A percentile compares a stretch with the other conserved stretches of the same genome.
phyloP scores from a whole-genome alignment of 2,888 invertebrate species.

The Coleophora deauratella region DNA sequence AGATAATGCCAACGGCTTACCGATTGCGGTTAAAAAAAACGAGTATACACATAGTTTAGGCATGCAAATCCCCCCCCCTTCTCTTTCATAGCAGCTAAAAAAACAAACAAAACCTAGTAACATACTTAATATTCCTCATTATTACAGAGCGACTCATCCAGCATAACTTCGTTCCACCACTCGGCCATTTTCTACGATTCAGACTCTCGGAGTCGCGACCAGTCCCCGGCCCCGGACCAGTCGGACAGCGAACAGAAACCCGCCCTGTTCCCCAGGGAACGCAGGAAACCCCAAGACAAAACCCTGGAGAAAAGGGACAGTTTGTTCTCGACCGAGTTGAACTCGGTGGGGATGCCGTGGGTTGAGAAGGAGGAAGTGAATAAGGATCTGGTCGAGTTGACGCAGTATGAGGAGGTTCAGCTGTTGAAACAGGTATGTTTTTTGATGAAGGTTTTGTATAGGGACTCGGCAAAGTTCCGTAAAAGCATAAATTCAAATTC shows the following conservation, averaged over 20 bases:
- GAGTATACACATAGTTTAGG: too few species aligned
- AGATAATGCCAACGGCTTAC: too few species aligned
- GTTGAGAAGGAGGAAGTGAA: constrained; percentile 21
- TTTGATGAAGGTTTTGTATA: too few species aligned
- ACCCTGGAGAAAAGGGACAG: constrained; percentile 37
- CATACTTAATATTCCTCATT: too few species aligned
- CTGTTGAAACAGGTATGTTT: constrained; percentile 40
- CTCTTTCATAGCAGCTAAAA: too few species aligned
- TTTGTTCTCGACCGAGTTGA: constrained; percentile 44
- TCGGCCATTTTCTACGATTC: constrained; percentile 42
- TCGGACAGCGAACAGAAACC: constrained; percentile 20
- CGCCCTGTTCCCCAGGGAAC: constrained; percentile 14
- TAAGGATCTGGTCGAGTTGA: constrained; percentile 39
- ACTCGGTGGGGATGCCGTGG: constrained; percentile 55
- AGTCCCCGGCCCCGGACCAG: constrained; percentile 13
- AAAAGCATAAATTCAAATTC: too few species aligned
- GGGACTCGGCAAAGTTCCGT: too few species aligned
- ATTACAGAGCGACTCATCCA: constrained; percentile 53
- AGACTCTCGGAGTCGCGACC: constrained; percentile 43
- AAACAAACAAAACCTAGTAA: too few species aligned
- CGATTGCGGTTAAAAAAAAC: too few species aligned
- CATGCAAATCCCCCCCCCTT: too few species aligned
- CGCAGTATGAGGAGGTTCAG: constrained; percentile 61
- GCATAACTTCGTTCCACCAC: constrained; percentile 43
- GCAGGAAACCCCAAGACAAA: constrained; percentile 22